A percentile compares a stretch with the other conserved stretches of the same genome.
phyloP scores from a whole-genome alignment of 2,113 vertebrate genomes.

The Mesoclemmys tuberculata region DNA sequence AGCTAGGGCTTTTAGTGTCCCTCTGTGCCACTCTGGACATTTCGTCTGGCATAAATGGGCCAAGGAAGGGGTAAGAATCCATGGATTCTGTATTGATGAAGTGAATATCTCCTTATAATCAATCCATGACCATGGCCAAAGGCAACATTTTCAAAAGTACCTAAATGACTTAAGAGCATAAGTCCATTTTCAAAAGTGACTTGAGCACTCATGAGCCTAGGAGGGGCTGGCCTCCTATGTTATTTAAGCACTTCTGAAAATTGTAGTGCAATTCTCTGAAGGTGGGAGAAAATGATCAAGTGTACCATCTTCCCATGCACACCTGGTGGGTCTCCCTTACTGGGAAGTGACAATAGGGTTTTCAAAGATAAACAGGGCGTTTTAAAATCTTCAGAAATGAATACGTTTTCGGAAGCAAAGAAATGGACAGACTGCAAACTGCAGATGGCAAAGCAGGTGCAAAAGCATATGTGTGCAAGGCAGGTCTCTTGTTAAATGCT shows the following conservation, averaged over 20 bases:
- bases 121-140: background rate
- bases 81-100: background rate
- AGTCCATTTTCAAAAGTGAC: background rate
- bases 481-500: background rate
- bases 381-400: background rate
- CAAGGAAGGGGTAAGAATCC: background rate
- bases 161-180: background rate
- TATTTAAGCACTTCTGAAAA: background rate
- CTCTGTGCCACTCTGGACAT: background rate
- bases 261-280: background rate
- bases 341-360: background rate
- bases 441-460: slow-evolving; percentile 5
- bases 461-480: background rate
- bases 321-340: background rate
- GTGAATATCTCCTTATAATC: background rate
- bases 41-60: background rate
- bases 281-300: background rate
- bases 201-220: background rate
- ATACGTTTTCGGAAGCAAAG: rapidly evolving
- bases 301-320: background rate
- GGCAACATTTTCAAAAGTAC: background rate
- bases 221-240: background rate
- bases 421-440: background rate
- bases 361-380: background rate
- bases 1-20: background rate